phyloP scores from a whole-genome alignment of 2,888 invertebrate genomes.

The Gymnoscelis rufifasciata region DNA sequence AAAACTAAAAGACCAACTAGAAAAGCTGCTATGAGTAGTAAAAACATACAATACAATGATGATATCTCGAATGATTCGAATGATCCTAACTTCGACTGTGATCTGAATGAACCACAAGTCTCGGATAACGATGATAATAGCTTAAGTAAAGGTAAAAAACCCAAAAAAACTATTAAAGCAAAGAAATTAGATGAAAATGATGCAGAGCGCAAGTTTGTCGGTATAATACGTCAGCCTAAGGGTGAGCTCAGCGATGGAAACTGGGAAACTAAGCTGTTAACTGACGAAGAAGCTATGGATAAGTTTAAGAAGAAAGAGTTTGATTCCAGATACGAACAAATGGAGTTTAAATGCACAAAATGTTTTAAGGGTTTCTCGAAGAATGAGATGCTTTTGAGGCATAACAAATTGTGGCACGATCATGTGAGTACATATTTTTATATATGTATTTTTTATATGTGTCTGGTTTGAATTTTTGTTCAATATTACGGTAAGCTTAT shows the following conservation, averaged over 20 bases:
- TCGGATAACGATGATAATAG: slow-evolving; percentile 1
- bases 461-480: no score
- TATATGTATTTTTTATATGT: no score
- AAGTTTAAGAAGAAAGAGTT: slow-evolving; percentile 46
- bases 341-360: slow-evolving; percentile 51
- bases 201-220: slow-evolving; percentile 11
- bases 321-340: slow-evolving; percentile 44
- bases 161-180: slow-evolving; percentile 1
- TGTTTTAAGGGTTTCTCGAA: slow-evolving; percentile 63
- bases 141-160: neutral
- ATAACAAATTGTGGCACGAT: slow-evolving; percentile 49
- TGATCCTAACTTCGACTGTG: slow-evolving; percentile 5
- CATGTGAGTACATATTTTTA: slow-evolving; percentile 17
- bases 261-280: slow-evolving; percentile 52
- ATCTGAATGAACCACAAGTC: neutral
- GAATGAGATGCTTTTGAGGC: slow-evolving; percentile 55
- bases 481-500: no score
- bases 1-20: neutral
- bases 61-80: neutral
- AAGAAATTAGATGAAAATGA: slow-evolving; percentile 11
- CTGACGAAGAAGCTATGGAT: slow-evolving; percentile 55
- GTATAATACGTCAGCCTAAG: slow-evolving; percentile 22
- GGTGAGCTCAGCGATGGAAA: slow-evolving; percentile 45
- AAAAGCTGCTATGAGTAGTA: neutral
- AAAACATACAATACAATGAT: neutral